Evolutionary conservation across 2,113 vertebrate genomes (phyloP).

Genomic region (Charadrius vociferus): DNA sequence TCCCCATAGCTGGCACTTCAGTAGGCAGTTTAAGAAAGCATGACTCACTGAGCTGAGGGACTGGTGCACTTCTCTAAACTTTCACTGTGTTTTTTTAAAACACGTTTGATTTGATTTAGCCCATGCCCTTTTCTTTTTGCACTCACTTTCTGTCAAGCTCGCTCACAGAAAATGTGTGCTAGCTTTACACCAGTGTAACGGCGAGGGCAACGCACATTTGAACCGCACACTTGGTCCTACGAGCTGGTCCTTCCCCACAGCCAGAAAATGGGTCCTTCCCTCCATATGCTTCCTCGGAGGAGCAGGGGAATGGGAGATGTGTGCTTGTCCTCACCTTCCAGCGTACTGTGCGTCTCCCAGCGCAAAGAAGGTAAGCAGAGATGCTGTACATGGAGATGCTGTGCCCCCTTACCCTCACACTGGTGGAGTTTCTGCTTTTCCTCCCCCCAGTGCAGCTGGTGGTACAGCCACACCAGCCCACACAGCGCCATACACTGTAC

Average conservation of each 20-base stretch:
- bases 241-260: neutral
- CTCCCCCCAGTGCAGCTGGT: too few relatives aligned
- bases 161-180: neutral
- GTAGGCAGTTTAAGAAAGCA: neutral
- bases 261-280: neutral
- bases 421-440: neutral
- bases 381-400: neutral
- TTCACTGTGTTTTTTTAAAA: neutral
- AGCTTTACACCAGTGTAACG: neutral
- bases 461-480: neutral
- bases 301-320: neutral
- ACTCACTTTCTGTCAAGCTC: neutral
- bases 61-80: neutral
- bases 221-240: neutral
- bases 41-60: neutral
- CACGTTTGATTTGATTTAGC: neutral
- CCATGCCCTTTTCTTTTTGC: neutral
- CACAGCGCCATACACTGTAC: neutral
- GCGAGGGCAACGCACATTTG: fast-evolving
- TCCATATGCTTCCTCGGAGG: neutral
- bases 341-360: neutral
- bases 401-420: fast-evolving
- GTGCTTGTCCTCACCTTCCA: neutral
- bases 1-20: neutral
- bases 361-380: neutral